These are phyloP conservation scores for Staurois parvus DNA, from an alignment of 2,797 vertebrate genomes.

Conservation along the genomic window DNA sequence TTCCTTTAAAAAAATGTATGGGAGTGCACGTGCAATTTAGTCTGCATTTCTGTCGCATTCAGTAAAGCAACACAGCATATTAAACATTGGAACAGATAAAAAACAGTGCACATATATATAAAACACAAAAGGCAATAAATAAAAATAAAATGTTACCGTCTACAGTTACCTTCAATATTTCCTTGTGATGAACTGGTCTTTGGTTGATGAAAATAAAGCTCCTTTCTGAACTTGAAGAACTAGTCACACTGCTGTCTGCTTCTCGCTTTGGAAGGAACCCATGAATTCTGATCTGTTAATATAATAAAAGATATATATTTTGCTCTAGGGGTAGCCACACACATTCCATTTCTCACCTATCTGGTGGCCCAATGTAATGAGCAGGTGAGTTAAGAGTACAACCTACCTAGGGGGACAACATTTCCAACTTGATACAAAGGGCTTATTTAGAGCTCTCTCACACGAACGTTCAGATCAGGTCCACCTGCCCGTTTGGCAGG, in stretches of 20 bases:
- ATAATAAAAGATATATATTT: conserved; percentile 53
- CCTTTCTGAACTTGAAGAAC: conserved; percentile 85
- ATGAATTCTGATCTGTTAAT: conserved; percentile 83
- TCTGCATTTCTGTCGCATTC: too few species aligned
- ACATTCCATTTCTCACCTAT: background rate
- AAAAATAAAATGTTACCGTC: background rate
- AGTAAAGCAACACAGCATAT: background rate
- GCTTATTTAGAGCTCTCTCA: too few species aligned
- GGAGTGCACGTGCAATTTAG: too few species aligned
- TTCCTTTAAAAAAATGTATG: too few species aligned
- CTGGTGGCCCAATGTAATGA: too few species aligned
- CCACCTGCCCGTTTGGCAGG: too few species aligned
- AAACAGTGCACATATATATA: background rate
- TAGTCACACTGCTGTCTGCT: conserved; percentile 81
- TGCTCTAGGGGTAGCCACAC: background rate
- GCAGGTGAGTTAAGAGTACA: too few species aligned
- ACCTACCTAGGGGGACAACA: too few species aligned
- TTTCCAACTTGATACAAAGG: too few species aligned
- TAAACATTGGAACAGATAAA: background rate
- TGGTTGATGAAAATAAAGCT: conserved; percentile 91
- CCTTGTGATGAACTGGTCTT: conserved; percentile 89
- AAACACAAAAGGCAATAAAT: background rate
- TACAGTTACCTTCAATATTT: conserved; percentile 89
- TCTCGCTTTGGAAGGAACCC: conserved; percentile 90
- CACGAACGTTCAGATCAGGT: too few species aligned